Evolutionary conservation across 1,140 invertebrate species (phyloP).

Genomic region (Aphaenogaster rudis): DNA sequence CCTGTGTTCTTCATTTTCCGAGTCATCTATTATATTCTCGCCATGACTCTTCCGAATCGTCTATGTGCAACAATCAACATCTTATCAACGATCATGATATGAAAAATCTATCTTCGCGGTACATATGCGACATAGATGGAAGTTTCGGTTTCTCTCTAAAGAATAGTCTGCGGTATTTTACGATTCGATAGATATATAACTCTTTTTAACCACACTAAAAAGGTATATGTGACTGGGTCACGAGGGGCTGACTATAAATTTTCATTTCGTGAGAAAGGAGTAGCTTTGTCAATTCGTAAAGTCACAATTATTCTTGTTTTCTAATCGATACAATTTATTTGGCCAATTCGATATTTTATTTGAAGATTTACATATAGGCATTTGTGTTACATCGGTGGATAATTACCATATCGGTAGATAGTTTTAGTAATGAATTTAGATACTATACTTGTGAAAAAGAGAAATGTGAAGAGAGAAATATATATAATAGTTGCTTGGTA

Average conservation of each 20-base stretch:
- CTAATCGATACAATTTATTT: background rate
- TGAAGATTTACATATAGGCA: background rate
- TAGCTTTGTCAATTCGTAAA: background rate
- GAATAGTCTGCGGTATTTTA: slow-evolving; percentile 25
- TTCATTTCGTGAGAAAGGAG: slow-evolving; percentile 12
- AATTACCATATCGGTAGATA: no score
- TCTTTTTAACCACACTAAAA: slow-evolving; percentile 24
- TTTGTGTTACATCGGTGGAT: background rate
- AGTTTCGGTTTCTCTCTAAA: background rate
- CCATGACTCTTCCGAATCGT: background rate
- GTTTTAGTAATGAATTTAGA: background rate
- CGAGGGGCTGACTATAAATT: slow-evolving; percentile 45
- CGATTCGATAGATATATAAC: slow-evolving; percentile 18
- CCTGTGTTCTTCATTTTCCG: background rate
- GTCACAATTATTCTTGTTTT: background rate
- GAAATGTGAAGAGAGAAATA: background rate
- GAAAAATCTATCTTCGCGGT: background rate
- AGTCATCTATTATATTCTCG: slow-evolving; percentile 27
- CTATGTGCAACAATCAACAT: background rate
- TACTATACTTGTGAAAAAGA: background rate
- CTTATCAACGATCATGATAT: background rate
- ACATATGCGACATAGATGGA: background rate
- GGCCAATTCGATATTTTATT: background rate
- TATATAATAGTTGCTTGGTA: background rate
- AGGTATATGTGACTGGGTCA: slow-evolving; percentile 36